These are phyloP conservation scores for Lycocorax pyrrhopterus DNA, from an alignment of 2,113 vertebrate genomes.

Conservation along the genomic window DNA sequence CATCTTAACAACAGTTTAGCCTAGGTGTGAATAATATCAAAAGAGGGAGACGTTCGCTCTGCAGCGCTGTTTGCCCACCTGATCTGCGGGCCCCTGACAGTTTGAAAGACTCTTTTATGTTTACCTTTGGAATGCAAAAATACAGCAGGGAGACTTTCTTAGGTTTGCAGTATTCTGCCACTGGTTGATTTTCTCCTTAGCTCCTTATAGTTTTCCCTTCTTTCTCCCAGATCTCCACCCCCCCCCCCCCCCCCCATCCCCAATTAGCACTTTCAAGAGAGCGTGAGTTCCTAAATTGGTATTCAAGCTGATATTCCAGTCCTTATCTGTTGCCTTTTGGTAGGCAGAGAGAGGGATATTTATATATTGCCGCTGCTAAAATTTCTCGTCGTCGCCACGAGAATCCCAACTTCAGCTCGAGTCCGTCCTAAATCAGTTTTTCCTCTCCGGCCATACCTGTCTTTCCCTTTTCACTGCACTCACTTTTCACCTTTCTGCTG, in stretches of 20 bases:
- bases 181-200: conserved; percentile 11
- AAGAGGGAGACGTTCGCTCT: conserved; percentile 31
- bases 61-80: conserved; percentile 49
- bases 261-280: not conserved
- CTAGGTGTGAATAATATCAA: conserved; percentile 53
- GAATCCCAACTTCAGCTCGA: not conserved
- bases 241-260: no score
- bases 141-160: conserved; percentile 8
- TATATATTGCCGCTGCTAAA: conserved; percentile 21
- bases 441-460: not conserved
- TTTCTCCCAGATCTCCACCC: not conserved
- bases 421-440: not conserved
- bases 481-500: not conserved
- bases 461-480: not conserved
- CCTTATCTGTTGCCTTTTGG: conserved; percentile 34
- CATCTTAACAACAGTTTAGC: conserved; percentile 45
- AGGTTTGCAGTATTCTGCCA: not conserved
- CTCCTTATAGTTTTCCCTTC: not conserved
- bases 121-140: conserved; percentile 33
- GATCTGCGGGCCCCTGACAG: conserved; percentile 38
- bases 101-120: conserved; percentile 52
- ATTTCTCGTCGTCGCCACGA: not conserved
- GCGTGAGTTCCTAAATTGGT: conserved; percentile 30
- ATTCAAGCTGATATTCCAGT: conserved; percentile 36
- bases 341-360: conserved; percentile 16